A percentile compares a stretch with the other conserved stretches of the same genome.
Conservation (phyloP, 1,140 invertebrate species). For the Dufourea novaeangliae region DNA sequence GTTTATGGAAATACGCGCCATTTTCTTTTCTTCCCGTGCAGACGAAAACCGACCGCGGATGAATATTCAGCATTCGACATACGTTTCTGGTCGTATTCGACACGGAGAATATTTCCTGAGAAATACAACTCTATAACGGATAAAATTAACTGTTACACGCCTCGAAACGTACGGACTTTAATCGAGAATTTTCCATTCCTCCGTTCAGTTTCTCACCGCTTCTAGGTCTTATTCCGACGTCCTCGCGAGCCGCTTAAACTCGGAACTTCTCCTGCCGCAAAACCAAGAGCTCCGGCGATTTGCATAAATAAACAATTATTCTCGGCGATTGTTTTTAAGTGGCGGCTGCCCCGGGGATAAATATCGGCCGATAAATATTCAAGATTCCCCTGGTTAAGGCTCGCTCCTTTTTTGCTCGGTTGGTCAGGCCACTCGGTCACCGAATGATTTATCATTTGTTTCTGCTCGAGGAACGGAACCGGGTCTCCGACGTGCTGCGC, state of each 20-base stretch:
- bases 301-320: conserved; percentile 54
- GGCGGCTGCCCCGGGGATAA: conserved; percentile 12
- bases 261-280: not conserved
- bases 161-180: not conserved
- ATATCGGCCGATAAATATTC: conserved; percentile 50
- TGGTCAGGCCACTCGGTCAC: conserved; percentile 3
- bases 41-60: not conserved
- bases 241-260: not conserved
- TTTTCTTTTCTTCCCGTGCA: not conserved
- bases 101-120: too few relatives aligned
- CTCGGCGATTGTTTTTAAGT: conserved; percentile 38
- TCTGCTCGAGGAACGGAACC: conserved; percentile 55
- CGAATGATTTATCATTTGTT: conserved; percentile 73
- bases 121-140: too few relatives aligned
- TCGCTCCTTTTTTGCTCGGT: not conserved
- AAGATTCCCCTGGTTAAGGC: conserved; percentile 25
- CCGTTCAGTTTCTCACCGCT: not conserved
- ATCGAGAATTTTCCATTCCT: too few relatives aligned
- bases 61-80: not conserved
- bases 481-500: conserved; percentile 54
- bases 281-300: not conserved
- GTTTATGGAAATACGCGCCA: conserved; percentile 14
- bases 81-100: too few relatives aligned
- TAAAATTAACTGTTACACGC: too few relatives aligned
- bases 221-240: not conserved